phyloP scores from a whole-genome alignment of 2,797 vertebrate species.

The Tolypeutes matacus region DNA sequence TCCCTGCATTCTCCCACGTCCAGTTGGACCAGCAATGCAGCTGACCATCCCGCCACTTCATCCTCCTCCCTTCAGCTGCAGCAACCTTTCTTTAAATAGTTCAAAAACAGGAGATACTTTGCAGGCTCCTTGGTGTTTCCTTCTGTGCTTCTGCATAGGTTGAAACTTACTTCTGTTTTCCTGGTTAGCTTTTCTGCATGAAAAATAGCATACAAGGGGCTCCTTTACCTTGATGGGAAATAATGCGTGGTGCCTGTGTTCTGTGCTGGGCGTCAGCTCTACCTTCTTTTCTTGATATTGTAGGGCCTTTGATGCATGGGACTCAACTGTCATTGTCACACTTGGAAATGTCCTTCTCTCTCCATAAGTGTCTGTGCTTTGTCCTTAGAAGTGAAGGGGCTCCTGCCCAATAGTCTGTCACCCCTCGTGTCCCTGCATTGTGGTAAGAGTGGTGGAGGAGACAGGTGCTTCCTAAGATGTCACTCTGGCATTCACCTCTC shows the following conservation, averaged over 20 bases:
- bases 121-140: slow-evolving; percentile 87
- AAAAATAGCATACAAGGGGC: slow-evolving; percentile 8
- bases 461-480: slow-evolving; percentile 96
- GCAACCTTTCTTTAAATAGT: slow-evolving; percentile 74
- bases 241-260: not conserved
- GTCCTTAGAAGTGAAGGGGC: slow-evolving; percentile 93
- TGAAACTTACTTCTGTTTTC: slow-evolving; percentile 66
- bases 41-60: not conserved
- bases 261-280: slow-evolving; percentile 20
- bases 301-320: slow-evolving; percentile 55
- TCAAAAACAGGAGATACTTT: slow-evolving; percentile 99
- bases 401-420: slow-evolving; percentile 86
- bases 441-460: slow-evolving; percentile 93
- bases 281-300: slow-evolving; percentile 56
- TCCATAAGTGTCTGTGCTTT: slow-evolving; percentile 92
- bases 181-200: slow-evolving; percentile 80
- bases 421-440: slow-evolving; percentile 94
- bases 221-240: slow-evolving; percentile 58
- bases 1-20: slow-evolving; percentile 59
- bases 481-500: slow-evolving; percentile 94
- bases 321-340: not conserved
- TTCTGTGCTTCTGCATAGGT: slow-evolving; percentile 86
- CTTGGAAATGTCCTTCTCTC: slow-evolving; percentile 82
- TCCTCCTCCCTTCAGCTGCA: slow-evolving; percentile 35
- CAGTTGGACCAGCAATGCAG: not conserved